A percentile compares a stretch with the other conserved stretches of the same genome.
Conservation (phyloP, 2,113 vertebrate species). For the Crotalus tigris region DNA sequence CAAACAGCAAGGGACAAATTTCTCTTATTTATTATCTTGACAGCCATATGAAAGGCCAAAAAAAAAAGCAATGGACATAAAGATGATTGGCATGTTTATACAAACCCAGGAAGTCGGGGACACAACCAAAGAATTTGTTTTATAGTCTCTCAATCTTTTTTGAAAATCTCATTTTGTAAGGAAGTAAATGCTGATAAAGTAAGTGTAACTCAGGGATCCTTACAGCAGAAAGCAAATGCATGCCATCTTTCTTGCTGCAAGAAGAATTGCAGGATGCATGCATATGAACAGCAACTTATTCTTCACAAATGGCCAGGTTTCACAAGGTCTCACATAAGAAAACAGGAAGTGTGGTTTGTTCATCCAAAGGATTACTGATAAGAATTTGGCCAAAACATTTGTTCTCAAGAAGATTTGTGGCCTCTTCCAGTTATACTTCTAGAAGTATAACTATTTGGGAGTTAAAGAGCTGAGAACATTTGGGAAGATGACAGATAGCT, state of each 20-base stretch:
- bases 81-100: conserved; percentile 54
- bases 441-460: not conserved
- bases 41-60: conserved; percentile 31
- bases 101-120: conserved; percentile 32
- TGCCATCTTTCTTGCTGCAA: not conserved
- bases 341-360: not conserved
- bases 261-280: not conserved
- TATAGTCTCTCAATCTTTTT: conserved; percentile 33
- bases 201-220: conserved; percentile 14
- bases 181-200: conserved; percentile 42
- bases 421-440: not conserved
- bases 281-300: not conserved
- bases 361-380: not conserved
- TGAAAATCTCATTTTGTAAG: conserved; percentile 21
- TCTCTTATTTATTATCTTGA: conserved; percentile 45
- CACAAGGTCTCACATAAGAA: rapidly evolving
- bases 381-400: not conserved
- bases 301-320: not conserved
- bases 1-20: not conserved
- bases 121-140: conserved; percentile 42
- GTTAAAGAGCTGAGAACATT: not conserved
- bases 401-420: not conserved
- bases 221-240: not conserved
- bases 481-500: not conserved
- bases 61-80: conserved; percentile 26